A percentile compares a stretch with the other conserved stretches of the same genome.
phyloP scores from a whole-genome alignment of 2,113 vertebrate genomes.

The Gymnobelideus leadbeateri region DNA sequence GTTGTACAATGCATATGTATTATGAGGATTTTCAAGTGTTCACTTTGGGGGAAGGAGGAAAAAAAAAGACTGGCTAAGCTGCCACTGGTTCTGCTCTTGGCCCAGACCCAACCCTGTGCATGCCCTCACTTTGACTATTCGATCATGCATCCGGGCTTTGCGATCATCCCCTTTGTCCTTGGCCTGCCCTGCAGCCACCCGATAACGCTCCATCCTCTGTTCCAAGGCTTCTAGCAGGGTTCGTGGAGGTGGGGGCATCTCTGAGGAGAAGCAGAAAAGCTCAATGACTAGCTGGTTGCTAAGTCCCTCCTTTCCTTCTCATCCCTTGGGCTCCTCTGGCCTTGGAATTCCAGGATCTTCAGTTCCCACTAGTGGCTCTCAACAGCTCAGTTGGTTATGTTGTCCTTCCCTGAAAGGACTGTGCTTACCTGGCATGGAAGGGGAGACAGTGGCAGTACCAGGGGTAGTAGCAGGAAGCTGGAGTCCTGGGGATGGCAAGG shows the following conservation, averaged over 20 bases:
- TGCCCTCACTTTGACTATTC: constrained; percentile 90
- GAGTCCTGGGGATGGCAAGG: neutral
- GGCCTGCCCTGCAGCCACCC: constrained; percentile 87
- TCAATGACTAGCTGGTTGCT: neutral
- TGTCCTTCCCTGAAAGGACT: neutral
- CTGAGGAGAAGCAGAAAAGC: constrained; percentile 50
- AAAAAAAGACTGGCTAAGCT: neutral
- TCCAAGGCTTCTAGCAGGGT: constrained; percentile 90
- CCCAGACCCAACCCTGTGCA: neutral
- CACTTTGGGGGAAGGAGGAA: neutral
- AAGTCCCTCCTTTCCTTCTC: neutral
- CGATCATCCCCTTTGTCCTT: constrained; percentile 92
- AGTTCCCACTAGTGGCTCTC: neutral
- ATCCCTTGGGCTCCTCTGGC: neutral
- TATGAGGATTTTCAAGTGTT: neutral
- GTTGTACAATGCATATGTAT: neutral
- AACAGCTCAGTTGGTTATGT: constrained; percentile 31
- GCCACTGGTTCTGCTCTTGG: neutral
- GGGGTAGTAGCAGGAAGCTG: constrained; percentile 58
- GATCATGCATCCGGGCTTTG: constrained; percentile 94
- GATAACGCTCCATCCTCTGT: constrained; percentile 93
- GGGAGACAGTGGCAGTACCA: neutral
- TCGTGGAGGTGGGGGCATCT: constrained; percentile 84
- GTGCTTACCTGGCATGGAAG: constrained; percentile 56
- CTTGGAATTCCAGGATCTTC: neutral